These are phyloP conservation scores for Drosophila quinaria DNA, from an alignment of 2,888 invertebrate genomes.

Conservation along the genomic window DNA sequence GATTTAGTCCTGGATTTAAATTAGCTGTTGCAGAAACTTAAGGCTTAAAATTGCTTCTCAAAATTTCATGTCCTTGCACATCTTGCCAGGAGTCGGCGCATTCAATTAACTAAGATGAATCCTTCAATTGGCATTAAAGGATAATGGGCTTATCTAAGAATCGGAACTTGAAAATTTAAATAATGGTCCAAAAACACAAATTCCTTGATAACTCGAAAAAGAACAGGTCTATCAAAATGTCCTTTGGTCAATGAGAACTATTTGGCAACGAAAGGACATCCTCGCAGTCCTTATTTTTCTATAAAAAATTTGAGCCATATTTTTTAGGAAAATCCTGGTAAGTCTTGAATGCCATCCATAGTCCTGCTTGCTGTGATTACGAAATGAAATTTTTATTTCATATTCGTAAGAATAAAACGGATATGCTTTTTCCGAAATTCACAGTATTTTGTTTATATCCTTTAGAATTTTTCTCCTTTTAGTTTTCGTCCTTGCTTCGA, in stretches of 20 bases:
- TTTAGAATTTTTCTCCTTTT: too few relatives aligned
- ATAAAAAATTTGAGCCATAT: neutral
- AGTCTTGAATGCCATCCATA: slow-evolving; percentile 5
- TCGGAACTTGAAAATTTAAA: neutral
- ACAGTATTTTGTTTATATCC: too few relatives aligned
- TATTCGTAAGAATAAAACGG: neutral
- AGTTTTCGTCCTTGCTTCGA: neutral
- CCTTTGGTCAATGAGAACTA: neutral
- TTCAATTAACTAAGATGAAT: too few relatives aligned
- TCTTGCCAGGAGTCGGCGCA: too few relatives aligned
- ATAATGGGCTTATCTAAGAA: neutral
- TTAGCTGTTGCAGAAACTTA: too few relatives aligned
- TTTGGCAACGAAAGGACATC: neutral
- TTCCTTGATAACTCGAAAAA: slow-evolving; percentile 1
- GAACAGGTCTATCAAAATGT: neutral
- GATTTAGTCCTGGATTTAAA: too few relatives aligned
- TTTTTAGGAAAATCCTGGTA: neutral
- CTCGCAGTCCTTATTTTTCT: neutral
- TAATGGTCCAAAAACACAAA: neutral
- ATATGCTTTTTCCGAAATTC: neutral
- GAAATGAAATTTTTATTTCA: neutral
- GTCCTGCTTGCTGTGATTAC: neutral
- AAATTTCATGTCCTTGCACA: too few relatives aligned
- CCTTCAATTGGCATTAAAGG: neutral
- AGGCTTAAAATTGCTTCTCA: too few relatives aligned